A percentile compares a stretch with the other conserved stretches of the same genome.
Evolutionary conservation across 2,113 vertebrate genomes (phyloP).

Genomic region (Brienomyrus longianalis): DNA sequence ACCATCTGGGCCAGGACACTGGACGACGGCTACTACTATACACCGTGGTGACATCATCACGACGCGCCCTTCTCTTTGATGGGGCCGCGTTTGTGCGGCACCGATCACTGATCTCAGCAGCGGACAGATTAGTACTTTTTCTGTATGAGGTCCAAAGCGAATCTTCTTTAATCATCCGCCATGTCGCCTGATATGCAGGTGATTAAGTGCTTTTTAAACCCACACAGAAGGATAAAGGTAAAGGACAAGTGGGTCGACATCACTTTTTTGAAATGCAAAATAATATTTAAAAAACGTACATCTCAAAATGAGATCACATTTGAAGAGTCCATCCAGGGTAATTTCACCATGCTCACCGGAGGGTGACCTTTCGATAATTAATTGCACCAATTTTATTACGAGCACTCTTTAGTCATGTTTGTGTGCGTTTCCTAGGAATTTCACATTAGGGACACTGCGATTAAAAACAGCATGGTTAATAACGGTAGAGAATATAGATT

Average conservation of each 20-base stretch:
- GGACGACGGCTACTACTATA: slow-evolving; percentile 24
- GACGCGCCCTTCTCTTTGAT: not conserved
- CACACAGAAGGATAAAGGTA: not conserved
- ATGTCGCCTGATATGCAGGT: not conserved
- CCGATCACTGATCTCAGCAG: not conserved
- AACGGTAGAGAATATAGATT: not conserved
- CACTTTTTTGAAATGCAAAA: slow-evolving; percentile 7
- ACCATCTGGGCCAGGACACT: slow-evolving; percentile 31
- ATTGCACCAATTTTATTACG: not conserved
- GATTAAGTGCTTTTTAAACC: not conserved
- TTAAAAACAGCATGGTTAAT: not conserved
- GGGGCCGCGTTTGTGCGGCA: not conserved
- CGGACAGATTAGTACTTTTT: not conserved
- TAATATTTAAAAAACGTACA: not conserved
- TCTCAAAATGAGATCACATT: slow-evolving; percentile 7
- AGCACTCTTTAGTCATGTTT: not conserved
- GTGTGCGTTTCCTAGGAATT: not conserved
- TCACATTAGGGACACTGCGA: not conserved
- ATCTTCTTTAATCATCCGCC: not conserved
- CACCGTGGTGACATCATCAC: slow-evolving; percentile 34
- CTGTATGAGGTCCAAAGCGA: not conserved
- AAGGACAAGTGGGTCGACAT: not conserved
- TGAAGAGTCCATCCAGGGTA: not conserved
- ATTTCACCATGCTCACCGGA: not conserved
- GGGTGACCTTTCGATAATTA: slow-evolving; percentile 4